Conservation (phyloP, 2,888 invertebrate genomes). For the Cephus spinipes region DNA sequence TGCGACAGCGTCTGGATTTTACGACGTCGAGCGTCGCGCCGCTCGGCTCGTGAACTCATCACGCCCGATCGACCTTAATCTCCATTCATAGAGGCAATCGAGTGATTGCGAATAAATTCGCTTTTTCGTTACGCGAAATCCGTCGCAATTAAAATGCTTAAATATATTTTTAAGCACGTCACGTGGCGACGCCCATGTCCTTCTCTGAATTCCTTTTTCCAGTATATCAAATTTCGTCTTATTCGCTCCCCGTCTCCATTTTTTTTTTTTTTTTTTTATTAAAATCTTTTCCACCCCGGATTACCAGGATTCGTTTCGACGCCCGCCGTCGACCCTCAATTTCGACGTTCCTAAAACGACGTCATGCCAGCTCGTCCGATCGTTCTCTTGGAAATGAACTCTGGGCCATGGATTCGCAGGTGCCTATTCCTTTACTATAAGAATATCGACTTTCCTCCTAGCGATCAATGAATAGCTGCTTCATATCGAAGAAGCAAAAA, state of each 20-base stretch:
- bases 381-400: neutral
- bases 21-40: neutral
- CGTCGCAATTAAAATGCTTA: conserved; percentile 54
- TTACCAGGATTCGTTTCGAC: neutral
- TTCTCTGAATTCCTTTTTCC: neutral
- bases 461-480: neutral
- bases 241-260: neutral
- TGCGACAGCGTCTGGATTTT: neutral
- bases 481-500: neutral
- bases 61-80: conserved; percentile 37
- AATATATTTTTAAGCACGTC: conserved; percentile 46
- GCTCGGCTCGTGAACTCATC: neutral
- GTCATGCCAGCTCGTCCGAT: neutral
- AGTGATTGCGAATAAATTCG: conserved; percentile 53
- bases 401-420: neutral
- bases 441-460: neutral
- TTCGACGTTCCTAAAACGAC: neutral
- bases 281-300: neutral
- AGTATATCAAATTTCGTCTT: neutral
- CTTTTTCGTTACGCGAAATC: conserved; percentile 43
- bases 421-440: neutral
- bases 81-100: conserved; percentile 51
- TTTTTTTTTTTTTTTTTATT: neutral
- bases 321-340: neutral
- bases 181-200: neutral